Conservation (phyloP, 1,140 invertebrate genomes). For the fruit fly (Drosophila melanogaster) region Release_6_plus_ISO1_MT NT_033777.3:13484501-13485000, state of each 20-base stretch:
- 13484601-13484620: too few species aligned
- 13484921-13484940: constrained; percentile 61
- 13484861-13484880: constrained; percentile 6
- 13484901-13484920: constrained; percentile 46
- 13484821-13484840: constrained; percentile 11
- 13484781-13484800: constrained; percentile 32
- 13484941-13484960: constrained; percentile 39
- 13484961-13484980: constrained; percentile 78
- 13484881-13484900: neutral
- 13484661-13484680: neutral
- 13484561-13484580: too few species aligned
- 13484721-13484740: neutral
- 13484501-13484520: too few species aligned
- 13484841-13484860: constrained; percentile 52
- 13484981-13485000: constrained; percentile 61
- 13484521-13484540: too few species aligned
- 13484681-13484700: neutral
- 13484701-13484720: neutral
- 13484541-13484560: too few species aligned
- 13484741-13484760: neutral
- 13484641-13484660: too few species aligned
- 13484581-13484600: too few species aligned
- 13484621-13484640: too few species aligned
- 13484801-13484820: constrained; percentile 47
- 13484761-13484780: neutral